Base-by-base conservation (phyloP, 37 sponge, comb jelly and placozoan genomes). In the Agelas oroides region DNA sequence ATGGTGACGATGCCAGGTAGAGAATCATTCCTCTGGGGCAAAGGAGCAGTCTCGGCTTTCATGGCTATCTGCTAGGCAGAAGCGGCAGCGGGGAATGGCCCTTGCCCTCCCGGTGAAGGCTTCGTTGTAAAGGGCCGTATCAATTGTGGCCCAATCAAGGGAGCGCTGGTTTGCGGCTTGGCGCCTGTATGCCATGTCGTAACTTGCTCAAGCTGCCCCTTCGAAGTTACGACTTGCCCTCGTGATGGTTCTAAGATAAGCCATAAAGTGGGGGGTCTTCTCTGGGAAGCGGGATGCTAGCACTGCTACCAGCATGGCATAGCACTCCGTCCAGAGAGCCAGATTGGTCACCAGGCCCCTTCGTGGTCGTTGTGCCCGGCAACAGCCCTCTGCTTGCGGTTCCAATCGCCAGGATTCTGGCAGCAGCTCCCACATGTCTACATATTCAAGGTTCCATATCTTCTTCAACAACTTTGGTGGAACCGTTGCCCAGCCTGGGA, bases 181-280 rank as follows among this genome's bases (percentile, higher is more conserved):
- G 14, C 55, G 74, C 20, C 53, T 52, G 74, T 38, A 73, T 2
- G 74, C 74, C 55, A 53, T 73, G 28, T 73, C 74, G 55, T 39
- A 73, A 2, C 53, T 24, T 1, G 28, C 68, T 34, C 68, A 67
- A 16, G 68, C 68, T 31, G 68, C 5, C 2, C 20, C 28, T 12
- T 41, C 41, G 12, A 54, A 73, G 1, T 36, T 20, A 3, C 27
- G 41, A 20, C 53, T 39, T 25, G 74, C 74, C 24, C 53, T 19
- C 1, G 28, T 39, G 41, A 73, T 39, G 14, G 74, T 40, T 1
- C 74, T 3, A 18, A 73, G 53, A 15, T 73, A 73, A 2, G 74
- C 74, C 23, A 73, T 34, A n/a, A 73, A 21, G 55, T 73, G n/a
- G 2, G 74, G 55, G 14, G 25, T 39, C 13, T n/a, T n/a, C n/a